Percentiles rank a stretch among this genome's conserved stretches.
Evolutionary conservation across 2,797 vertebrate species (phyloP).

Genomic region (Hypotaenidia okinawae): DNA sequence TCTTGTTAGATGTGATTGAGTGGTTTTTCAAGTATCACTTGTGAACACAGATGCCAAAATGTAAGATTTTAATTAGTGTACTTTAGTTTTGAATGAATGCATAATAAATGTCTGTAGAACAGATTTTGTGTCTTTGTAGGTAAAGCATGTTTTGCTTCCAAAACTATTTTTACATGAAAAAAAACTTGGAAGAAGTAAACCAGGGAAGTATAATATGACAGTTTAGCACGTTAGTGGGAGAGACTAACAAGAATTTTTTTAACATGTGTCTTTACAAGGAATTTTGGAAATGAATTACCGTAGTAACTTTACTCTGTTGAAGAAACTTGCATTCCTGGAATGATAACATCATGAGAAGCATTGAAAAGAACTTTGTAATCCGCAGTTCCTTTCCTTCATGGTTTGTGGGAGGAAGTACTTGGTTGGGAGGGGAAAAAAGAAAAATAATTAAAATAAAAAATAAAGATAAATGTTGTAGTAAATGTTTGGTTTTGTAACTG

Average conservation of each 20-base stretch:
- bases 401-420: slow-evolving; percentile 4
- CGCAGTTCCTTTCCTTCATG: neutral
- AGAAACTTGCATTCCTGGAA: slow-evolving; percentile 31
- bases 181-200: neutral
- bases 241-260: slow-evolving; percentile 22
- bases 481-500: neutral
- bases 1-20: neutral
- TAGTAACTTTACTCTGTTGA: slow-evolving; percentile 18
- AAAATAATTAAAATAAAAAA: neutral
- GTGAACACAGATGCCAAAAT: neutral
- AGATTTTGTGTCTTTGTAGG: neutral
- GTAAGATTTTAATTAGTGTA: neutral
- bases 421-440: neutral
- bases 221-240: neutral
- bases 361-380: neutral
- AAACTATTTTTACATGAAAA: neutral
- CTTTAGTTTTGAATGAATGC: neutral
- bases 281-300: slow-evolving; percentile 20
- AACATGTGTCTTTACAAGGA: neutral
- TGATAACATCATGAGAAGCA: neutral
- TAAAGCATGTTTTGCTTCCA: neutral
- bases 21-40: neutral
- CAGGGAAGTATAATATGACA: neutral
- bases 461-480: neutral
- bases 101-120: neutral